Percentiles rank a stretch among this genome's conserved stretches.
These are phyloP conservation scores for Eristalis arbustorum DNA, from an alignment of 2,888 invertebrate genomes.

Conservation along the genomic window DNA sequence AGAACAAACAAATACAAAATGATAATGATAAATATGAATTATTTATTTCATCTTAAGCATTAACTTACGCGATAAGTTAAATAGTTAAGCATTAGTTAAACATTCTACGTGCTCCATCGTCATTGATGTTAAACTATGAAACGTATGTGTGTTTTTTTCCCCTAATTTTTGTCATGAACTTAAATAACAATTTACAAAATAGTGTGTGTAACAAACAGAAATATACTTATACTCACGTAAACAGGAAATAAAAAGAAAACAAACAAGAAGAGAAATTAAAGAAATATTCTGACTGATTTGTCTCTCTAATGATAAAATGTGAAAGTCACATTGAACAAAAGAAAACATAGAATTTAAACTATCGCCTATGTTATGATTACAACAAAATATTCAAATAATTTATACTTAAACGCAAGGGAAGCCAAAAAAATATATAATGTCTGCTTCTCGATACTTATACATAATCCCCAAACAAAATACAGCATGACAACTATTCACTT, in stretches of 20 bases:
- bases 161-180: slow-evolving; percentile 37
- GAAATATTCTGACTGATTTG: slow-evolving; percentile 60
- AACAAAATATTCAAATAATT: slow-evolving; percentile 14
- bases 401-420: slow-evolving; percentile 26
- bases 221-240: neutral
- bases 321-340: neutral
- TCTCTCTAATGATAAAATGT: slow-evolving; percentile 42
- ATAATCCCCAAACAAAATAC: neutral
- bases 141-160: too few relatives aligned
- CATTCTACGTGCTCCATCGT: slow-evolving; percentile 68
- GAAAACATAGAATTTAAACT: neutral
- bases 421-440: neutral
- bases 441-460: slow-evolving; percentile 42
- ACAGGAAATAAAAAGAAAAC: slow-evolving; percentile 4
- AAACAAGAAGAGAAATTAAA: slow-evolving; percentile 3
- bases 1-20: neutral
- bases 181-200: slow-evolving; percentile 8
- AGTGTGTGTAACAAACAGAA: neutral
- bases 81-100: slow-evolving; percentile 51
- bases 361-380: slow-evolving; percentile 21
- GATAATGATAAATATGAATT: neutral
- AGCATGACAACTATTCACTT: slow-evolving; percentile 16
- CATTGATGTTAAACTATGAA: slow-evolving; percentile 69
- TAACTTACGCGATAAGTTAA: slow-evolving; percentile 54
- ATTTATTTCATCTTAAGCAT: slow-evolving; percentile 12